Percentiles rank a stretch among this genome's conserved stretches.
Conservation (phyloP, 2,797 vertebrate species). For the Lutjanus campechanus region DNA sequence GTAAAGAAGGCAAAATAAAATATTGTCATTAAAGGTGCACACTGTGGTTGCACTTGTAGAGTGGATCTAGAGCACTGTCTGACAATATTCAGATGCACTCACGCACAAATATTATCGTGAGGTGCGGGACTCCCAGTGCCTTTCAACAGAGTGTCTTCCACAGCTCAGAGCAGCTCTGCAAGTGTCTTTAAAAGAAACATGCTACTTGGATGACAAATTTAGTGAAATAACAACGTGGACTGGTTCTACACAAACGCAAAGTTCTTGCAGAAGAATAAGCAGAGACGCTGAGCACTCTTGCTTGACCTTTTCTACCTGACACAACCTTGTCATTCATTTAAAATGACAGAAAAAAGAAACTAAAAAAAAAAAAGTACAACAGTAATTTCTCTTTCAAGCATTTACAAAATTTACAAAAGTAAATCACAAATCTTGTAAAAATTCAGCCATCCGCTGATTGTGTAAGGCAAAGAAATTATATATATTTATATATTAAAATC, state of each 20-base stretch:
- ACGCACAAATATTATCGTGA: constrained; percentile 23
- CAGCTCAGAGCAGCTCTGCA: constrained; percentile 27
- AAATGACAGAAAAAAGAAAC: constrained; percentile 43
- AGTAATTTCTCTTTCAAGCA: constrained; percentile 80
- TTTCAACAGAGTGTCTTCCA: constrained; percentile 37
- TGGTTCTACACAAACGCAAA: constrained; percentile 38
- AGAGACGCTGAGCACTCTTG: constrained; percentile 53
- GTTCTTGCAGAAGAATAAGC: constrained; percentile 25
- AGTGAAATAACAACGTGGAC: constrained; percentile 40
- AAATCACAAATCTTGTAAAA: constrained; percentile 85
- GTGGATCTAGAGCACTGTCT: background rate
- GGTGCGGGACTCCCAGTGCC: constrained; percentile 18
- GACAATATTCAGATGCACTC: constrained; percentile 29
- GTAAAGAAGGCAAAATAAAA: constrained; percentile 44
- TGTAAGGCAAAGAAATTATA: constrained; percentile 83
- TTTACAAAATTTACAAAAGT: constrained; percentile 88
- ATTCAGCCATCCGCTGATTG: constrained; percentile 78
- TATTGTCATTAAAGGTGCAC: constrained; percentile 34
- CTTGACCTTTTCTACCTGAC: constrained; percentile 54
- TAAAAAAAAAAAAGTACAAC: constrained; percentile 58
- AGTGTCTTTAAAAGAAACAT: constrained; percentile 36
- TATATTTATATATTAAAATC: constrained; percentile 74
- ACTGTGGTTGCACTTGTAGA: constrained; percentile 1
- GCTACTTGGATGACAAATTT: constrained; percentile 32
- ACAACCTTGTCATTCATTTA: constrained; percentile 34